Percentiles rank a stretch among this genome's conserved stretches.
Conservation (phyloP, 1,140 invertebrate species). For the Dolichoris vasculosae region DNA sequence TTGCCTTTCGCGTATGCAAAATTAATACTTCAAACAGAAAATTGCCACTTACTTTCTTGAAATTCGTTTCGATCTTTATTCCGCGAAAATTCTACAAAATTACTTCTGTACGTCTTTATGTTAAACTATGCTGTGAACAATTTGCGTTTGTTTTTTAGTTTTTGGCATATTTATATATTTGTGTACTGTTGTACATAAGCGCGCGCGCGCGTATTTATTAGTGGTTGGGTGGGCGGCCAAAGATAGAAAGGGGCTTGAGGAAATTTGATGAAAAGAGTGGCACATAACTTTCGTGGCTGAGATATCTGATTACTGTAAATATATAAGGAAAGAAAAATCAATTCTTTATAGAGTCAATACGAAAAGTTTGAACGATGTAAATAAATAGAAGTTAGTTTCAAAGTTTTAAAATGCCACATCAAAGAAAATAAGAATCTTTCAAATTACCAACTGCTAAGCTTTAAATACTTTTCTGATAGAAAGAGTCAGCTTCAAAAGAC, state of each 20-base stretch:
- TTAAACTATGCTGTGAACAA: too few species aligned
- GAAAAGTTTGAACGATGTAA: neutral
- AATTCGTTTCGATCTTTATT: neutral
- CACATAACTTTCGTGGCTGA: neutral
- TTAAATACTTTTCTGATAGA: neutral
- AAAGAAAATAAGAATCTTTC: neutral
- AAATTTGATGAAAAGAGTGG: slow-evolving; percentile 34
- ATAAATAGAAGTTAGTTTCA: too few species aligned
- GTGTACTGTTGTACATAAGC: neutral
- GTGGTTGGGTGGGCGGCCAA: too few species aligned
- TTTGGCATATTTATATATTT: too few species aligned
- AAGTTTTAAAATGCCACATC: too few species aligned
- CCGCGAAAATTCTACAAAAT: neutral
- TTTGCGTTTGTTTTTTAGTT: too few species aligned
- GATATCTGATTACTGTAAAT: neutral
- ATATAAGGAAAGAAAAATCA: neutral
- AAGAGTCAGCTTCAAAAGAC: neutral
- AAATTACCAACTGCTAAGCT: neutral
- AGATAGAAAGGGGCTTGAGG: neutral
- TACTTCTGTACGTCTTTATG: neutral
- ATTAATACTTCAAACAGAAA: neutral
- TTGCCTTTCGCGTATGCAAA: too few species aligned
- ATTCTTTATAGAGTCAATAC: neutral
- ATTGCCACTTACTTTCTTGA: neutral
- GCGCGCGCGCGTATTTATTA: neutral